Evolutionary conservation across 2,797 vertebrate genomes (phyloP).

Genomic region (Oophaga sylvatica): DNA sequence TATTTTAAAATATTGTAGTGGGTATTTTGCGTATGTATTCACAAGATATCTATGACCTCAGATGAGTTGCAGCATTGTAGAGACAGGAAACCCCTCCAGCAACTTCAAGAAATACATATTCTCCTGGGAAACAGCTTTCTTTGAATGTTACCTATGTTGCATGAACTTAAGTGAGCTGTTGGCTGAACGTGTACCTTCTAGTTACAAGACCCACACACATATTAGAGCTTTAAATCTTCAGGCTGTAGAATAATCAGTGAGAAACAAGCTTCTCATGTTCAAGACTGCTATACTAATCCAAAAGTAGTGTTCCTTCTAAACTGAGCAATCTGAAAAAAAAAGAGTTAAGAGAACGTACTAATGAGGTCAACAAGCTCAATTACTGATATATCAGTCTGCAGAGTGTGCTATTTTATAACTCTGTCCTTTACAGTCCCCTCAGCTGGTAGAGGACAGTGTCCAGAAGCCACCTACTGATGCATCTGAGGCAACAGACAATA

Average conservation of each 20-base stretch:
- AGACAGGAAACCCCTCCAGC: background rate
- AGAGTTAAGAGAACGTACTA: no score
- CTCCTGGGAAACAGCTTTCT: background rate
- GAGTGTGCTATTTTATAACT: no score
- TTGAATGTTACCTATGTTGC: background rate
- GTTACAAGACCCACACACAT: background rate
- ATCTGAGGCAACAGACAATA: no score
- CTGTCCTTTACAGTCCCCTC: no score
- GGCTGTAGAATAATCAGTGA: no score
- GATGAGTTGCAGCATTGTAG: background rate
- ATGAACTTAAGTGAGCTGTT: background rate
- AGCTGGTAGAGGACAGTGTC: no score
- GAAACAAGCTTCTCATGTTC: background rate
- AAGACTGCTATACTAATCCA: background rate
- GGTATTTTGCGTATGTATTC: background rate
- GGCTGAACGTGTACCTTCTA: background rate
- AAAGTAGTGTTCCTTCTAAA: background rate
- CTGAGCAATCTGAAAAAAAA: no score
- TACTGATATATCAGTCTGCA: no score
- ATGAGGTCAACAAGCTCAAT: no score
- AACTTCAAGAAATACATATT: background rate
- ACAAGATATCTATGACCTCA: background rate
- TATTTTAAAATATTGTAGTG: background rate
- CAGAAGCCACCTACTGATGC: no score
- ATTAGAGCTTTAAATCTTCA: background rate